These are phyloP conservation scores for Campylomormyrus numenius DNA, from an alignment of 2,113 vertebrate genomes.

Conservation along the genomic window DNA sequence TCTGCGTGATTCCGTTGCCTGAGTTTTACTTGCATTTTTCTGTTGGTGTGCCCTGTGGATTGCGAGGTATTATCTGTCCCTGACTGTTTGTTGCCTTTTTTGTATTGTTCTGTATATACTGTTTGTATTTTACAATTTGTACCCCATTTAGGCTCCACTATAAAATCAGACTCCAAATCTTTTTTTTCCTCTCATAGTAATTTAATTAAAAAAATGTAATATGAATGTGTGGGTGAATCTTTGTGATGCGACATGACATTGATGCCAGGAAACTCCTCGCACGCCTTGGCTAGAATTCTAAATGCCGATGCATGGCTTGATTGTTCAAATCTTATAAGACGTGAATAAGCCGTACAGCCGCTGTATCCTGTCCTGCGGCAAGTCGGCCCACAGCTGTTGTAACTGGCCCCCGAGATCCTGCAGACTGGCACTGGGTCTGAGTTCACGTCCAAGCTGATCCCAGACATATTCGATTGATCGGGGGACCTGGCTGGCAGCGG, in stretches of 20 bases:
- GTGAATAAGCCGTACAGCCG: not conserved
- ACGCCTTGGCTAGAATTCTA: not conserved
- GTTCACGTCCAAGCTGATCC: too few species aligned
- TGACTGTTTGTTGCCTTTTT: not conserved
- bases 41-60: not conserved
- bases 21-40: not conserved
- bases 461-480: too few species aligned
- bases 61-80: not conserved
- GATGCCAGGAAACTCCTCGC: not conserved
- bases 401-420: too few species aligned
- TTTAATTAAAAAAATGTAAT: not conserved
- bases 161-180: not conserved
- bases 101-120: conserved; percentile 9
- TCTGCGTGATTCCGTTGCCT: not conserved
- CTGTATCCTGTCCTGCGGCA: too few species aligned
- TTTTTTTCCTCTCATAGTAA: not conserved
- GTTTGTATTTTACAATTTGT: not conserved
- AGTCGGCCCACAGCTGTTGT: too few species aligned
- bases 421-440: too few species aligned
- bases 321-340: not conserved
- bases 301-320: not conserved
- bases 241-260: not conserved
- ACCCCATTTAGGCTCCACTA: not conserved
- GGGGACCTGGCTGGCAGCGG: too few species aligned
- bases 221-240: not conserved